Percentiles rank a stretch among this genome's conserved stretches.
Evolutionary conservation across 2,113 vertebrate genomes (phyloP).

Genomic region (Pagrus major): DNA sequence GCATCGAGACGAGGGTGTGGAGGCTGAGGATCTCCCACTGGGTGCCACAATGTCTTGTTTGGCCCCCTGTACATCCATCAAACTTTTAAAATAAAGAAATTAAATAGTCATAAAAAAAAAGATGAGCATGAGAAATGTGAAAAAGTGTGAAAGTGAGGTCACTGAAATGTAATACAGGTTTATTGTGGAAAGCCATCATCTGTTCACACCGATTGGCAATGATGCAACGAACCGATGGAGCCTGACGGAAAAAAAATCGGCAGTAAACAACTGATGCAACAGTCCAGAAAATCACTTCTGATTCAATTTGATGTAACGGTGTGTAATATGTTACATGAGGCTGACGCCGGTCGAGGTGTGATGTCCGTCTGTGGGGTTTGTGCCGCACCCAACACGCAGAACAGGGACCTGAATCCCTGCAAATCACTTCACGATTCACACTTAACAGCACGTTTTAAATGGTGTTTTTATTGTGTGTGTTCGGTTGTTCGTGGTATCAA

Average conservation of each 20-base stretch:
- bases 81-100: slow-evolving; percentile 8
- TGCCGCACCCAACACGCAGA: neutral
- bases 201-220: slow-evolving; percentile 78
- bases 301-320: slow-evolving; percentile 81
- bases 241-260: slow-evolving; percentile 82
- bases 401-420: neutral
- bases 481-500: neutral
- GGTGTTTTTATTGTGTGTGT: neutral
- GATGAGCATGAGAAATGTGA: neutral
- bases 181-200: slow-evolving; percentile 67
- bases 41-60: slow-evolving; percentile 31
- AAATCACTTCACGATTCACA: neutral
- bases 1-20: slow-evolving; percentile 32
- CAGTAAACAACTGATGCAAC: slow-evolving; percentile 89
- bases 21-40: slow-evolving; percentile 47
- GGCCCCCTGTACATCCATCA: slow-evolving; percentile 28
- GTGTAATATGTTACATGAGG: slow-evolving; percentile 77
- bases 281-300: slow-evolving; percentile 76
- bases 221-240: slow-evolving; percentile 83
- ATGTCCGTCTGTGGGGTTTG: neutral
- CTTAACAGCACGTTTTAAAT: neutral
- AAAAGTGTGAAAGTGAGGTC: neutral
- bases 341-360: slow-evolving; percentile 21
- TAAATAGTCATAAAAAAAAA: slow-evolving; percentile 2
- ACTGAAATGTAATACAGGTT: neutral